Conservation (phyloP, 2,113 vertebrate species). For the Symphodus melops region DNA sequence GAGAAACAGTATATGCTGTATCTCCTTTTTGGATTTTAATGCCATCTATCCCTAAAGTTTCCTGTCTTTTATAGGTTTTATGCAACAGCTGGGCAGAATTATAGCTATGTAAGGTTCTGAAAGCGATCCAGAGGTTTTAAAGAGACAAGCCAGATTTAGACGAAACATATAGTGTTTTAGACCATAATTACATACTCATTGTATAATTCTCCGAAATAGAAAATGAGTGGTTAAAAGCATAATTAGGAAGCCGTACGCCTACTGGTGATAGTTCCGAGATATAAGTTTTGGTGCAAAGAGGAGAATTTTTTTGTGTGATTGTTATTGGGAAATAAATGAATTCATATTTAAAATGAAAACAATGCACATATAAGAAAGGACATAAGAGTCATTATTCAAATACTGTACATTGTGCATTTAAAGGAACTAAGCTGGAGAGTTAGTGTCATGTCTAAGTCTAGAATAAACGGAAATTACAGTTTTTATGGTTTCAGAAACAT, state of each 20-base stretch:
- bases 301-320: constrained; percentile 11
- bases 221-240: constrained; percentile 71
- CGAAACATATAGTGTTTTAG: constrained; percentile 72
- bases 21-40: constrained; percentile 45
- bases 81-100: constrained; percentile 79
- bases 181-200: constrained; percentile 79
- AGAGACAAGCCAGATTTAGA: constrained; percentile 78
- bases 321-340: constrained; percentile 21
- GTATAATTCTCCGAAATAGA: constrained; percentile 73
- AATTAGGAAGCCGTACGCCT: constrained; percentile 67
- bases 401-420: neutral
- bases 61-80: constrained; percentile 58
- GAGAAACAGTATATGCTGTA: constrained; percentile 20
- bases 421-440: neutral
- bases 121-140: constrained; percentile 65
- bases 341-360: neutral
- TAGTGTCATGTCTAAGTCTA: neutral
- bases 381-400: too few species aligned
- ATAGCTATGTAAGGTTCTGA: constrained; percentile 63
- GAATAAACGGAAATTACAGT: neutral
- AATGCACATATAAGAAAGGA: too few species aligned
- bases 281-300: constrained; percentile 28
- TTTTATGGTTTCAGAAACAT: constrained; percentile 13
- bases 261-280: constrained; percentile 20
- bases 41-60: constrained; percentile 43